Percentiles rank a stretch among this genome's conserved stretches.
Conservation (phyloP, 2,797 vertebrate genomes). For the Synanceia verrucosa region DNA sequence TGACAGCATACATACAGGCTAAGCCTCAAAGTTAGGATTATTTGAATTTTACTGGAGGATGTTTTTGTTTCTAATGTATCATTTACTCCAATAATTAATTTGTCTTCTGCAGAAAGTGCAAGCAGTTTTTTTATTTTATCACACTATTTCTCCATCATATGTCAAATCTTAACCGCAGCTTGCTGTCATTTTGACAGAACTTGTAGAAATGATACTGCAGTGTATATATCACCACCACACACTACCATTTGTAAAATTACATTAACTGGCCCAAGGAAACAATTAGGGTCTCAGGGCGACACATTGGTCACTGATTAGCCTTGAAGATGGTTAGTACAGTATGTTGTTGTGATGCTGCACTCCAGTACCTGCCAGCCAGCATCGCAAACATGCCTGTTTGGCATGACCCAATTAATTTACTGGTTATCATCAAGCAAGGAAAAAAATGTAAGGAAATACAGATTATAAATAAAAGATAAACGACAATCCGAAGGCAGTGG, state of each 20-base stretch:
- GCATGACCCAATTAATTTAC: slow-evolving; percentile 34
- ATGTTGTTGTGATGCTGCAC: neutral
- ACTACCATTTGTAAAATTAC: slow-evolving; percentile 22
- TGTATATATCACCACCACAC: neutral
- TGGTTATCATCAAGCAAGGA: neutral
- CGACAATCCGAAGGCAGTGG: slow-evolving; percentile 8
- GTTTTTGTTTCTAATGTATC: slow-evolving; percentile 13
- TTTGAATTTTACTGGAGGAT: slow-evolving; percentile 5
- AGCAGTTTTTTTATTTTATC: neutral
- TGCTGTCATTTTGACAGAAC: slow-evolving; percentile 1
- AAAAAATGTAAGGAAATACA: neutral
- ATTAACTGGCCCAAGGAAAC: slow-evolving; percentile 4
- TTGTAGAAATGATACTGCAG: slow-evolving; percentile 6
- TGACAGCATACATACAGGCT: slow-evolving; percentile 18
- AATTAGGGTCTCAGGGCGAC: slow-evolving; percentile 11
- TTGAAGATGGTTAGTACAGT: neutral
- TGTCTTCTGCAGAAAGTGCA: neutral
- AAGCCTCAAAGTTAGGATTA: neutral
- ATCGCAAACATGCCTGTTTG: neutral
- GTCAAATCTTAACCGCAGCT: neutral
- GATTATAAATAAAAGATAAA: neutral
- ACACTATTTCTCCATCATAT: neutral
- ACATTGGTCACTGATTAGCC: slow-evolving; percentile 13
- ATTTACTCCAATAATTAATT: neutral
- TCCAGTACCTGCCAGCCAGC: neutral